Conservation (phyloP, 2,888 invertebrate genomes). For the Drosophila pseudotakahashii region DNA sequence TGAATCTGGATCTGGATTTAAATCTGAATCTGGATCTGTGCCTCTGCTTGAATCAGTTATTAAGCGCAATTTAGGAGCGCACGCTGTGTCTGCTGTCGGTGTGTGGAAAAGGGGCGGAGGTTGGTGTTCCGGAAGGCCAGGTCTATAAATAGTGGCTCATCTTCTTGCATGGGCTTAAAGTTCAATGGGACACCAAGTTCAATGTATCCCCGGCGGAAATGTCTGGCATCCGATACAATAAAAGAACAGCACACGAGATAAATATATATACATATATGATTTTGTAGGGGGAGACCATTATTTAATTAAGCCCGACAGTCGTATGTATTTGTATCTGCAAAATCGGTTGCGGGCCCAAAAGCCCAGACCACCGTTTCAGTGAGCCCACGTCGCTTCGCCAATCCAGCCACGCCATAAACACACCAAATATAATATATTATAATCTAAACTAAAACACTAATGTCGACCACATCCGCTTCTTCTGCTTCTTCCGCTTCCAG, state of each 20-base stretch:
- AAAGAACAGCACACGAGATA: constrained; percentile 15
- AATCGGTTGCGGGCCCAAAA: constrained; percentile 20
- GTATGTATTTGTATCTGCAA: constrained; percentile 63
- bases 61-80: constrained; percentile 64
- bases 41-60: constrained; percentile 50
- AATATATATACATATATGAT: background rate
- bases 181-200: constrained; percentile 25
- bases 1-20: constrained; percentile 20
- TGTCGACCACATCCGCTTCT: constrained; percentile 32
- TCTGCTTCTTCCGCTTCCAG: constrained; percentile 40
- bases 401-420: constrained; percentile 26
- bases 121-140: constrained; percentile 35
- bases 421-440: background rate
- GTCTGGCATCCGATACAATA: constrained; percentile 67
- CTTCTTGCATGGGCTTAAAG: constrained; percentile 4
- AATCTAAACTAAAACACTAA: constrained; percentile 3
- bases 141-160: background rate
- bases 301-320: constrained; percentile 58
- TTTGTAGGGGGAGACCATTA: constrained; percentile 52
- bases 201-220: constrained; percentile 62
- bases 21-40: background rate
- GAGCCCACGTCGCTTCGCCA: constrained; percentile 56
- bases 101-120: background rate
- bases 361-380: constrained; percentile 52
- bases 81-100: constrained; percentile 1